Conservation (phyloP, 2,888 invertebrate species). For the Geotrupes spiniger region DNA sequence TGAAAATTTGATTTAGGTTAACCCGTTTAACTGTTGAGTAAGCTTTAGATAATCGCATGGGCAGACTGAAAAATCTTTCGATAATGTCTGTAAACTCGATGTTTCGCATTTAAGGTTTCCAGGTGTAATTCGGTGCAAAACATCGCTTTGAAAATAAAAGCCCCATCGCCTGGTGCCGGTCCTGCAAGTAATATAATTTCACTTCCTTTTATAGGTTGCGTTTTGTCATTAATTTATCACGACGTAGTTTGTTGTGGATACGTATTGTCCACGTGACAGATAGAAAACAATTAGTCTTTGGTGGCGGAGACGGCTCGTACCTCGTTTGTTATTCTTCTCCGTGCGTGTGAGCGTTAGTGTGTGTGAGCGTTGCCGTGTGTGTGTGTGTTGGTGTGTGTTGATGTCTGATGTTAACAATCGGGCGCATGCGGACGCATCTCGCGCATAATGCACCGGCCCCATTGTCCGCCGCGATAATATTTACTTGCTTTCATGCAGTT, state of each 20-base stretch:
- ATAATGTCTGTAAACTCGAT: no score
- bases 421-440: constrained; percentile 27
- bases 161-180: constrained; percentile 38
- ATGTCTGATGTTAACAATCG: constrained; percentile 13
- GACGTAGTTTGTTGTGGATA: constrained; percentile 41
- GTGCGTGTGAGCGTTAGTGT: no score
- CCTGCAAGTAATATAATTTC: constrained; percentile 38
- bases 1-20: no score
- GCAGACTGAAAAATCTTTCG: no score
- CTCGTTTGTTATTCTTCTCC: constrained; percentile 3
- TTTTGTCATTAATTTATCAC: constrained; percentile 46
- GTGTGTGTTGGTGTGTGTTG: constrained; percentile 4
- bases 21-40: no score
- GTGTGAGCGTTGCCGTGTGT: no score
- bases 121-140: no score
- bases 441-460: constrained; percentile 10
- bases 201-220: constrained; percentile 43
- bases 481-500: constrained; percentile 19
- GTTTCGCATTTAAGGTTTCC: no score
- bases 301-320: constrained; percentile 14
- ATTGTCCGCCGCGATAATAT: constrained; percentile 15
- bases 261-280: constrained; percentile 41
- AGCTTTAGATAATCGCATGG: no score
- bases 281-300: constrained; percentile 42
- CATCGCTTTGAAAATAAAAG: constrained; percentile 8